These are phyloP conservation scores for Nematolebias whitei DNA, from an alignment of 2,113 vertebrate species.

Conservation along the genomic window DNA sequence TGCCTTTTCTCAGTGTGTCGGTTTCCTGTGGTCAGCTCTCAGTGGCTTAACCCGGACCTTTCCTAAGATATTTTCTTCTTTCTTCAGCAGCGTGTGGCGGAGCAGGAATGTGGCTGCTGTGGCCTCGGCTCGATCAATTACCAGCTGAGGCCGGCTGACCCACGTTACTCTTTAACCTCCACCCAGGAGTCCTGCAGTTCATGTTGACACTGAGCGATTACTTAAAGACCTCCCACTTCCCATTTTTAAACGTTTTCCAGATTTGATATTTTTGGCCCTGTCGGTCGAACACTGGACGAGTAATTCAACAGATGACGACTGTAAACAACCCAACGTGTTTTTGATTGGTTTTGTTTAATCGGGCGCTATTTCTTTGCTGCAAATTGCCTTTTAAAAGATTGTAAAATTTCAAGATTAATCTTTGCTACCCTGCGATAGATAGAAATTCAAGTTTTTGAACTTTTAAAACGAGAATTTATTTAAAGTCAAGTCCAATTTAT, in stretches of 20 bases:
- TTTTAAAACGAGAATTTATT: no score
- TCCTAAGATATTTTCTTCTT: conserved; percentile 44
- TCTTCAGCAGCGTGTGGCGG: conserved; percentile 19
- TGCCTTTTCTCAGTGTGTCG: neutral
- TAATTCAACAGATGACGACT: neutral
- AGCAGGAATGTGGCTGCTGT: conserved; percentile 38
- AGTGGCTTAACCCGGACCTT: conserved; percentile 45
- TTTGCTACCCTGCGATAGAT: neutral
- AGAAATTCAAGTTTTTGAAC: no score
- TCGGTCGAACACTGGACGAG: no score
- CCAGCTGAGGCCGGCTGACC: conserved; percentile 29
- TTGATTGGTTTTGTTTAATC: no score
- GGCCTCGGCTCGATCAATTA: conserved; percentile 53
- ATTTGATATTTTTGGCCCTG: neutral
- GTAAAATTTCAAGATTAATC: neutral
- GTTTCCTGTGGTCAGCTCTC: conserved; percentile 37
- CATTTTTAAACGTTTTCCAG: conserved; percentile 2
- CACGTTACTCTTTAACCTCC: conserved; percentile 25
- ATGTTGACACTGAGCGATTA: conserved; percentile 14
- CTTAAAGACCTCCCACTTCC: neutral
- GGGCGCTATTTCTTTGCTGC: no score
- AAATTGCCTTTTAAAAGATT: no score
- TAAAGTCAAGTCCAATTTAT: no score
- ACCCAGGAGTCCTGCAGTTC: conserved; percentile 12
- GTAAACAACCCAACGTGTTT: no score